A percentile compares a stretch with the other conserved stretches of the same genome.
Conservation (phyloP, 1,140 invertebrate genomes). For the Magallana gigas region DNA sequence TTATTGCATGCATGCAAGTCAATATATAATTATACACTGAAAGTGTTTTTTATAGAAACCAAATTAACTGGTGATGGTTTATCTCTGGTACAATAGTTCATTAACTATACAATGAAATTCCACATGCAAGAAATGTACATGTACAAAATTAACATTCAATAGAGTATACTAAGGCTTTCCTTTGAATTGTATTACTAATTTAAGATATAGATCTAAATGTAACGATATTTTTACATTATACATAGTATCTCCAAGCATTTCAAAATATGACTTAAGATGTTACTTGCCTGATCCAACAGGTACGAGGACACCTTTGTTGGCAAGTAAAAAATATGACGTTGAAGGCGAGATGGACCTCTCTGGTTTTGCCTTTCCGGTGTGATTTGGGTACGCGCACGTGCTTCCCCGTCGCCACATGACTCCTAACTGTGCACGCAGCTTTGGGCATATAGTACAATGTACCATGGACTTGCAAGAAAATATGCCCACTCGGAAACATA, state of each 20-base stretch:
- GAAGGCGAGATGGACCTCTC: background rate
- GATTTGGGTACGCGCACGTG: background rate
- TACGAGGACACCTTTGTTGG: background rate
- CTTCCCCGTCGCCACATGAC: background rate
- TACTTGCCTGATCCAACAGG: conserved; percentile 7
- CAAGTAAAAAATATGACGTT: conserved; percentile 1
- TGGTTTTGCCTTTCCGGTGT: background rate
- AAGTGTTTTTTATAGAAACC: too few species aligned
- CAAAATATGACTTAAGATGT: background rate
- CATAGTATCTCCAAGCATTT: too few species aligned
- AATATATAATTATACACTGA: background rate
- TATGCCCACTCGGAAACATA: background rate
- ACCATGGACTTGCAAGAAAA: background rate
- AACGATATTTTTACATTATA: too few species aligned
- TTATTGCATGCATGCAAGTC: background rate
- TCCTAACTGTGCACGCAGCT: conserved; percentile 20
- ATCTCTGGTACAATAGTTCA: too few species aligned
- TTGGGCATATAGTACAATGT: background rate
- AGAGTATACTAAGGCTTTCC: too few species aligned
- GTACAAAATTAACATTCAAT: too few species aligned
- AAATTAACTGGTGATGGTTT: too few species aligned
- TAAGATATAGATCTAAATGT: too few species aligned
- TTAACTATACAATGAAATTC: too few species aligned
- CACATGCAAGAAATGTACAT: too few species aligned
- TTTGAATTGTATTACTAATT: too few species aligned